These are phyloP conservation scores for Pterocles burchelli DNA, from an alignment of 2,113 vertebrate species.

Conservation along the genomic window DNA sequence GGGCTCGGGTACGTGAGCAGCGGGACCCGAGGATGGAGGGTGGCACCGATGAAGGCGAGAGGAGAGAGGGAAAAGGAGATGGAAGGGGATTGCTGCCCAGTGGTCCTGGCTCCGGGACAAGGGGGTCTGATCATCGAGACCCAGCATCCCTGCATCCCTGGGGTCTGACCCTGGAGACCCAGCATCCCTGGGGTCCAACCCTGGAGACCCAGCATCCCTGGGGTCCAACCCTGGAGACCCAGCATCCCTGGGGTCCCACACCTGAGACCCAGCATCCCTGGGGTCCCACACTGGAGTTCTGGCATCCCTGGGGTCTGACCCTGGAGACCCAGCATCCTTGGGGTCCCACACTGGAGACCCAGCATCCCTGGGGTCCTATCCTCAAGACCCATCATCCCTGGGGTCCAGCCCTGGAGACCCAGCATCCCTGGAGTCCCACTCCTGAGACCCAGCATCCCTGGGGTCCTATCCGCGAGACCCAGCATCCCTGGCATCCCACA, in stretches of 20 bases:
- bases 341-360: too few relatives aligned
- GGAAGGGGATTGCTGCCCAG: fast-evolving
- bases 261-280: neutral
- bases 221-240: neutral
- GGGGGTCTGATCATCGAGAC: too few relatives aligned
- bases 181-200: neutral
- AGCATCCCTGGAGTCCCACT: neutral
- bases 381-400: neutral
- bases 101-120: neutral
- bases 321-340: neutral
- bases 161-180: too few relatives aligned
- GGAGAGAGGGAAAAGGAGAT: neutral
- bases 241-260: neutral
- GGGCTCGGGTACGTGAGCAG: neutral
- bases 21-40: neutral
- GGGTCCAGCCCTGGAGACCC: neutral
- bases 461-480: too few relatives aligned
- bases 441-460: neutral
- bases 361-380: too few relatives aligned
- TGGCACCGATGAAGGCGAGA: neutral
- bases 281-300: too few relatives aligned
- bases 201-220: neutral
- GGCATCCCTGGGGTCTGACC: too few relatives aligned
- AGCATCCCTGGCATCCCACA: neutral
- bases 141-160: neutral